phyloP scores from a whole-genome alignment of 2,888 invertebrate genomes.

The Encarsia formosa region DNA sequence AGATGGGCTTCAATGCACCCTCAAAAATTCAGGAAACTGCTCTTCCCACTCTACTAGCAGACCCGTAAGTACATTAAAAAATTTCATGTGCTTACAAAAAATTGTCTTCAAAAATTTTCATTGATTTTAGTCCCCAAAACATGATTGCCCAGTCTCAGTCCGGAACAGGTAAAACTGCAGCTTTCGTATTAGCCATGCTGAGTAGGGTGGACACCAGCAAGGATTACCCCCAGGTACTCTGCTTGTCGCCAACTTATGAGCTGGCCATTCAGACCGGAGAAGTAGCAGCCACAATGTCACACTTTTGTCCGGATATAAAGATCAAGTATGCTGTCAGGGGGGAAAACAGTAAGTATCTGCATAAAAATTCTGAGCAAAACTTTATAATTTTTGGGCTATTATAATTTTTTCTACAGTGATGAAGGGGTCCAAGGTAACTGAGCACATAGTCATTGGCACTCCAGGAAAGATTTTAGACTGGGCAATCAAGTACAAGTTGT shows the following conservation, averaged over 20 bases:
- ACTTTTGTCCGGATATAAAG: slow-evolving; percentile 85
- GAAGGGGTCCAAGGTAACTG: slow-evolving; percentile 67
- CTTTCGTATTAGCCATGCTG: slow-evolving; percentile 95
- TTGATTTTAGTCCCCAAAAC: slow-evolving; percentile 73
- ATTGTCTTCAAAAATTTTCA: slow-evolving; percentile 10
- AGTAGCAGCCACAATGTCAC: slow-evolving; percentile 92
- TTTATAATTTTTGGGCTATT: too few species aligned
- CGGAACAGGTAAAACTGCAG: slow-evolving; percentile 99
- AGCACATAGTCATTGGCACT: slow-evolving; percentile 95
- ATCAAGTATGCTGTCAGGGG: slow-evolving; percentile 92
- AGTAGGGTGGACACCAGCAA: slow-evolving; percentile 80
- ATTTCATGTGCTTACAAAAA: not conserved
- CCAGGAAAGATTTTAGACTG: slow-evolving; percentile 97
- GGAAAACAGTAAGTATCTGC: slow-evolving; percentile 62
- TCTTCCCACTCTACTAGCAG: slow-evolving; percentile 86
- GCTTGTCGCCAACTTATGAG: slow-evolving; percentile 96
- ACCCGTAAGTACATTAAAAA: slow-evolving; percentile 62
- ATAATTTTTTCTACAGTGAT: slow-evolving; percentile 57
- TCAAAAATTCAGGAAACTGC: slow-evolving; percentile 98
- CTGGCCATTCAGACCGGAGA: slow-evolving; percentile 95
- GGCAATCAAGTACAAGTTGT: slow-evolving; percentile 78
- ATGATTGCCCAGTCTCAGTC: slow-evolving; percentile 99
- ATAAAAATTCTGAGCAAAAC: too few species aligned
- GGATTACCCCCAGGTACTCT: slow-evolving; percentile 86
- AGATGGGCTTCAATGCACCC: slow-evolving; percentile 97